Base-by-base conservation (phyloP, 2,797 vertebrate species). In the Leontocebus nigricollis region DNA sequence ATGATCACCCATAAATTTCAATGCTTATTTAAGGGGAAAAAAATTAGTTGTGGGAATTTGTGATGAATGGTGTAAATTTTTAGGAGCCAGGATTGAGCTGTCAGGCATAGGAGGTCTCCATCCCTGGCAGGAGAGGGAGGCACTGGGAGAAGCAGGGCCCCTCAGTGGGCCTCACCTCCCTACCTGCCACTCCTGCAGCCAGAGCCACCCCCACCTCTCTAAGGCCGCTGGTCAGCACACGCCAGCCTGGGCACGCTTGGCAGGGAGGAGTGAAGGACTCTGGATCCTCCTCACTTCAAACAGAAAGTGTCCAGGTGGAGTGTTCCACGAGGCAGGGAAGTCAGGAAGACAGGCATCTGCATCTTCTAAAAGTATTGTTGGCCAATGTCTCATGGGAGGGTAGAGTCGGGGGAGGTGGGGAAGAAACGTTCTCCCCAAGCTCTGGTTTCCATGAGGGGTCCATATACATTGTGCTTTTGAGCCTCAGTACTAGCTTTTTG, bases 1-100 rank as follows among this genome's bases (percentile, higher is more conserved):
- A 95, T 81, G 93, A 94, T 79, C 77, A 73, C 87, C 76, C 88
- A 97, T 94, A 95, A 90, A 96, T 93, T 33, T 90, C 44, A 97
- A 76, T 30, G 93, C 83, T 93, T 93, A 92, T 72, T 97, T 92
- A 95, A 90, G 76, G 59, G 79, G 80, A 93, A 90, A 92, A 72
- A 92, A 79, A 26, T 14, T 72, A 3, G 46, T 2, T 14, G 27
- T 84, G 85, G 92, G 48, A 89, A 93, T 87, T 70, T 76, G 93
- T 52, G 67, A 80, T 19, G 46, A 55, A 64, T 7, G 0, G 0
- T 30, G 30, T 22, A 57, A 57, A 26, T 17, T 77, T 95, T 76
- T 80, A 46, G 84, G 80, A 15, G 7, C 17, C 50, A 2, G 33
- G 15, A 0, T 19, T 3, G 46, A 22, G 24, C 55, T 57, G 22